phyloP scores from a whole-genome alignment of 1,140 invertebrate species.

The Zeugodacus cucurbitae region DNA sequence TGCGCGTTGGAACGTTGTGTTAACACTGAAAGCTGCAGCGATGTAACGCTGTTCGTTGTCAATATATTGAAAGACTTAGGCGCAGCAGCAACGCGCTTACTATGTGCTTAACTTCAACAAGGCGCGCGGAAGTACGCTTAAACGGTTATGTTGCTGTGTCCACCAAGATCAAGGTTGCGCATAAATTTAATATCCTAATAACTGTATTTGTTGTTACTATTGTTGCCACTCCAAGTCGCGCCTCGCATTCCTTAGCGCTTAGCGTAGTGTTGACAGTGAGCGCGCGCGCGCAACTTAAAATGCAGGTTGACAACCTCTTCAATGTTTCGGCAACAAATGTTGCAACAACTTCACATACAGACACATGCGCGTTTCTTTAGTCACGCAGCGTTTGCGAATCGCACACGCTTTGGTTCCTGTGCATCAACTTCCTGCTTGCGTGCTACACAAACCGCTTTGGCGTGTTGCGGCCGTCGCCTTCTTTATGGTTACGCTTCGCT shows the following conservation, averaged over 20 bases:
- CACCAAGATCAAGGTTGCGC: not conserved
- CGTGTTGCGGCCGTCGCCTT: not conserved
- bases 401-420: slow-evolving; percentile 18
- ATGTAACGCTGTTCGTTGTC: not conserved
- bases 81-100: not conserved
- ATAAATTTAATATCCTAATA: not conserved
- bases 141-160: not conserved
- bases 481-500: slow-evolving; percentile 4
- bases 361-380: not conserved
- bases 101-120: not conserved
- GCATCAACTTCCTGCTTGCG: slow-evolving; percentile 6
- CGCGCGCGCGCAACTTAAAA: not conserved
- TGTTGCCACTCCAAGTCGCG: not conserved
- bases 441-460: not conserved
- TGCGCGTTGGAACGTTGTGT: not conserved
- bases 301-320: not conserved
- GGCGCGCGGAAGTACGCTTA: not conserved
- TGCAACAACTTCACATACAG: not conserved
- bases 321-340: not conserved
- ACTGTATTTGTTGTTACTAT: not conserved
- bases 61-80: not conserved
- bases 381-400: not conserved
- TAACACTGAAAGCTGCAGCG: not conserved
- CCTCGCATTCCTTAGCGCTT: not conserved
- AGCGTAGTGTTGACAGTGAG: not conserved